Evolutionary conservation across 2,888 invertebrate genomes (phyloP), one percentile per base, ranked within the genome.

Genomic region (Deilephila elpenor): DNA sequence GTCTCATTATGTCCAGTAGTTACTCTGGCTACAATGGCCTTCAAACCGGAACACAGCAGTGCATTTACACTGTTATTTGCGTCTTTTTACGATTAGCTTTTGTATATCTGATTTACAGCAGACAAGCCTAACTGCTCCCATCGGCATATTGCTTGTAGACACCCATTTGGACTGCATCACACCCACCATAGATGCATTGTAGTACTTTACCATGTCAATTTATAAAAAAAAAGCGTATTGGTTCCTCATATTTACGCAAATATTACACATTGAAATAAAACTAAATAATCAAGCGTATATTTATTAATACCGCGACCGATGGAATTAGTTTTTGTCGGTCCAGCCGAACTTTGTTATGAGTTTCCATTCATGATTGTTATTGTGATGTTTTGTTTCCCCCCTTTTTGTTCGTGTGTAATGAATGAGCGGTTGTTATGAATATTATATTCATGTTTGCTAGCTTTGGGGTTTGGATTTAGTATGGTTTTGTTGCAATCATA

Each of bases 401-500:
- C 64, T 64, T 64, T 61, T 64, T 44, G 64, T 67, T 67, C 17
- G 67, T 51, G 14, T 62, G 37, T 62, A 62, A 62, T 62, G 67
- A 25, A 14, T 67, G 44, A 44, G 44, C 71, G 71, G 32, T 53
- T 53, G 29, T 29, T 64, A 29, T 64, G n/a, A 73, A 71, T 53
- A 70, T 56, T 32, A 56, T 56, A 44, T 56, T 56, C n/a, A 5
- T 56, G 56, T 56, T 56, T 56, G n/a, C 56, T 5, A 56, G 56
- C n/a, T 56, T 56, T 44, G 44, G 14, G n/a, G 56, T 56, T 56
- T 56, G n/a, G 1, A 19, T 56, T 14, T 56, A 56, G 14, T n/a
- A n/a, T 60, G 2, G 14, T 25, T 14, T 60, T 60, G 29, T 25
- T 60, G 20, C 3, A 25, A 60, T 60, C 14, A n/a, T 8, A 7